phyloP scores from a whole-genome alignment of 2,797 vertebrate species.

The Chaunax sp. region DNA sequence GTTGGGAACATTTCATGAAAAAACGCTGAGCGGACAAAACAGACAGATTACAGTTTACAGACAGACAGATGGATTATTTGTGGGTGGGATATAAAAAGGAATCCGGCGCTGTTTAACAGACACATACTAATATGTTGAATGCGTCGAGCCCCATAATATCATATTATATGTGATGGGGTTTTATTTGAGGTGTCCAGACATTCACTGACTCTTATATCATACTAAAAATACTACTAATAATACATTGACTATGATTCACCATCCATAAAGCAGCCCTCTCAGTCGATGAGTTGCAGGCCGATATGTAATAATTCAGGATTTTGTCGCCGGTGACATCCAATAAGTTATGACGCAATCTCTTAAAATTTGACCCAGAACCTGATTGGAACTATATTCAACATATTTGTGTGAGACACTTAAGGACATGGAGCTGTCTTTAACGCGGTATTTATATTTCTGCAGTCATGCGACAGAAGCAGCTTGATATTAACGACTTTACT shows the following conservation, averaged over 20 bases:
- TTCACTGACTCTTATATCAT: not conserved
- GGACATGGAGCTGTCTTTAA: not conserved
- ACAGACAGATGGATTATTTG: no score
- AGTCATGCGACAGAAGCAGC: conserved; percentile 9
- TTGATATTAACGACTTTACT: conserved; percentile 46
- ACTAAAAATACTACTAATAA: no score
- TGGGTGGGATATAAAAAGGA: no score
- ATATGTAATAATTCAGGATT: conserved; percentile 6
- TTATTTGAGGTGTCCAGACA: not conserved
- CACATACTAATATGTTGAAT: no score
- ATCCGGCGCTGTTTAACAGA: no score
- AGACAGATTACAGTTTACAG: no score
- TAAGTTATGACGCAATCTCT: conserved; percentile 24
- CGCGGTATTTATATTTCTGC: not conserved
- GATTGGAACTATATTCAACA: not conserved
- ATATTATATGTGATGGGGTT: no score
- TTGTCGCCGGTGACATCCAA: not conserved
- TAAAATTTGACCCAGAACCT: not conserved
- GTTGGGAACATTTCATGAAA: no score
- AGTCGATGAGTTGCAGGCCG: conserved; percentile 19
- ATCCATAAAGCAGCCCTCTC: not conserved
- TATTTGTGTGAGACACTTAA: no score
- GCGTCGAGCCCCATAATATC: no score
- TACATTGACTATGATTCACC: not conserved
- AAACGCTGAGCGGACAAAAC: no score